Base-by-base conservation (phyloP, 2,888 invertebrate genomes). In the Saturnia japonica region DNA sequence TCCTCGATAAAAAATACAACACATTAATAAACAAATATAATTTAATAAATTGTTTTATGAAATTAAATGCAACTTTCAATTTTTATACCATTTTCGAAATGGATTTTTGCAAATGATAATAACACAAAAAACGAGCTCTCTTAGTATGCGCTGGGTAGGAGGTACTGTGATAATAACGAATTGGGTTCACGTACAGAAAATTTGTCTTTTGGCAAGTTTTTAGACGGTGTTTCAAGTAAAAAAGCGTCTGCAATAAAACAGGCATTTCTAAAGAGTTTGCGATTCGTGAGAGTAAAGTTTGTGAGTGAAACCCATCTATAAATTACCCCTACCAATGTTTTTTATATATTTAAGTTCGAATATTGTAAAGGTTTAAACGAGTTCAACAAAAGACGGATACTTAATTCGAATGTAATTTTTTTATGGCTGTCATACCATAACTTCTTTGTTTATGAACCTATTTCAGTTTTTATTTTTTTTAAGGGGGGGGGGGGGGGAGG, bases 171-270 rank as follows among this genome's bases (percentile, higher is more conserved):
- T 80, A 73, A 83, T 86, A 86, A 83, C 76, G 78, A 76, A 85
- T 81, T 82, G 83, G 80, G 76, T 82, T 89, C 90, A 91, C 90
- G 91, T 89, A 84, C 78, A 77, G 73, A 79, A 82, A 88, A 90
- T 90, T 88, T 87, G 85, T 90, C 89, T 88, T 78, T 74, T 77
- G 74, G 74, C 79, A 85, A 87, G 81, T 86, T 87, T 83, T 84
- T 79, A 81, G 83, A 76, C 79, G 80, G 76, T 77, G 79, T 82
- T 85, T 80, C 82, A 78, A 77, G 77, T 81, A 84, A 88, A 89
- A 88, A 88, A 87, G 84, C 79, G 83, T 76, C 72, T 74, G 85
- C 79, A 88, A 88, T 90, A 87, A 88, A 90, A 89, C 84, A 89
- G 79, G 83, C 87, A 85, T 90, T 90, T 86, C 85, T 84, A 79